Conservation (phyloP, 2,113 vertebrate species). For the Mungos mungo region DNA sequence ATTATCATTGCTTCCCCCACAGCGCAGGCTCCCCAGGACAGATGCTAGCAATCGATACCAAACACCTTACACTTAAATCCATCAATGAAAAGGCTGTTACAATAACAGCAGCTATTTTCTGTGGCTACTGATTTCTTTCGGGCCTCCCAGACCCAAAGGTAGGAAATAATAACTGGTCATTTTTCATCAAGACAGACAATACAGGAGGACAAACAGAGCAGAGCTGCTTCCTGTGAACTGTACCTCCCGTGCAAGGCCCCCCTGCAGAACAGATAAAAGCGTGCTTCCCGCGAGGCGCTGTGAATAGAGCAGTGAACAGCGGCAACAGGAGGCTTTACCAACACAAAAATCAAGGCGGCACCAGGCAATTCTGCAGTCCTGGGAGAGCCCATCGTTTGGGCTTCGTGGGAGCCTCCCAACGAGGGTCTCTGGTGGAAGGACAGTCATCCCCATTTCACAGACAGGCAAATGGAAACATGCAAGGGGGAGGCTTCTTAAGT, state of each 20-base stretch:
- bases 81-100: conserved; percentile 70
- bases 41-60: conserved; percentile 36
- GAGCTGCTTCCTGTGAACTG: conserved; percentile 8
- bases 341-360: background rate
- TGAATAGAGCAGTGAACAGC: background rate
- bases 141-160: conserved; percentile 50
- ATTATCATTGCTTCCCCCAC: background rate
- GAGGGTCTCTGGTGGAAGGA: background rate
- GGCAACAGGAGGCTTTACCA: background rate
- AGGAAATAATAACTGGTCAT: conserved; percentile 68
- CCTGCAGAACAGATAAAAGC: background rate
- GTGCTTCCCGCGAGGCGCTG: background rate
- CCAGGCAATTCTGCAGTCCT: no score
- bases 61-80: conserved; percentile 56
- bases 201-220: background rate
- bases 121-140: conserved; percentile 66
- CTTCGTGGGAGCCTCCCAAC: rapidly evolving
- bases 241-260: rapidly evolving
- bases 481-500: background rate
- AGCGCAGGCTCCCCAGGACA: background rate
- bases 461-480: background rate
- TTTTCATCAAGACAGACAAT: conserved; percentile 70
- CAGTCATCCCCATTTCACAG: background rate
- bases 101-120: conserved; percentile 66
- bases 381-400: rapidly evolving